Conservation (phyloP, 2,888 invertebrate species). For the Tenthredo mesomela region DNA sequence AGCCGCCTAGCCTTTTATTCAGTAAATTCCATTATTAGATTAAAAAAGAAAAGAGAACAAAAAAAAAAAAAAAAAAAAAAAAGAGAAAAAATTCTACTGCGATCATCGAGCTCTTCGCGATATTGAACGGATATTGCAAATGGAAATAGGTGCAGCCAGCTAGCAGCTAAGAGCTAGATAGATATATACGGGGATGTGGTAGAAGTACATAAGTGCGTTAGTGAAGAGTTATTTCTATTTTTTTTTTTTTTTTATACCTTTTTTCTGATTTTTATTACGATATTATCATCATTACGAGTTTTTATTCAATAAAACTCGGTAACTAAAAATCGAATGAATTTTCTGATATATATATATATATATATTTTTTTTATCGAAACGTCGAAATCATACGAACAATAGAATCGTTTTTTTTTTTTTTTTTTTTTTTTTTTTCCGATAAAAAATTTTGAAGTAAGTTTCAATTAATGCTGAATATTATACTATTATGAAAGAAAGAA, state of each 20-base stretch:
- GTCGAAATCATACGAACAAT: background rate
- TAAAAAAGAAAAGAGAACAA: background rate
- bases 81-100: background rate
- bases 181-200: background rate
- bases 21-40: constrained; percentile 29
- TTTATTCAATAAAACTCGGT: background rate
- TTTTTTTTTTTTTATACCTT: background rate
- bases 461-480: background rate
- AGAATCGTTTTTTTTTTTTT: background rate
- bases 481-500: background rate
- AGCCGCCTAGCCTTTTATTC: background rate
- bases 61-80: background rate
- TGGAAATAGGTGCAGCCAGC: constrained; percentile 2
- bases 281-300: background rate
- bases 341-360: background rate
- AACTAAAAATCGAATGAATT: background rate
- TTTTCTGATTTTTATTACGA: background rate
- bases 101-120: constrained; percentile 12
- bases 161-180: background rate
- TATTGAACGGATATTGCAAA: constrained; percentile 17
- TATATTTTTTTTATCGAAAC: too few species aligned
- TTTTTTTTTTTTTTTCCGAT: background rate
- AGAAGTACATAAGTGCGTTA: background rate
- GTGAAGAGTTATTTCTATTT: background rate
- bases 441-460: background rate